These are phyloP conservation scores for Argyresthia goedartella DNA, from an alignment of 2,888 invertebrate species.

Conservation along the genomic window DNA sequence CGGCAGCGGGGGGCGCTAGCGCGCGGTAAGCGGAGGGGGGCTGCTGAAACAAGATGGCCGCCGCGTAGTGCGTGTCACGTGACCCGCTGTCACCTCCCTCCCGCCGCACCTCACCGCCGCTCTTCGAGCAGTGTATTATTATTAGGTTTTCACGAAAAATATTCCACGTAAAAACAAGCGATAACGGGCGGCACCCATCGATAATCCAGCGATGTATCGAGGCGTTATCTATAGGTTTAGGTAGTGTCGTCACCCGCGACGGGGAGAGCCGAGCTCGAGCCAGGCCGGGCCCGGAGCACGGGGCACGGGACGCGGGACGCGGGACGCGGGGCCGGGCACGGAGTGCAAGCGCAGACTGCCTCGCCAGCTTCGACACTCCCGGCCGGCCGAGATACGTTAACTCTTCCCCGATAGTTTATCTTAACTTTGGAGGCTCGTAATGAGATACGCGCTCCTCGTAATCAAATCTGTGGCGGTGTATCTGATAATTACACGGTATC, in stretches of 20 bases:
- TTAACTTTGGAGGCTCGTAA: conserved; percentile 18
- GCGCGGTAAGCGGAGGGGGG: background rate
- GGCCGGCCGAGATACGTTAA: conserved; percentile 13
- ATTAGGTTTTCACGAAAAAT: conserved; percentile 61
- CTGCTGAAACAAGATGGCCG: conserved; percentile 57
- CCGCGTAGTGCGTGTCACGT: conserved; percentile 48
- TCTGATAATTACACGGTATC: conserved; percentile 63
- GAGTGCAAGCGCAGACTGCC: conserved; percentile 3
- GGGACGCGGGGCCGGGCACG: background rate
- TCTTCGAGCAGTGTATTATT: conserved; percentile 12
- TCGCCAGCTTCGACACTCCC: conserved; percentile 8
- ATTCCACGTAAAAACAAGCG: conserved; percentile 57
- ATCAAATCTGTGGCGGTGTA: conserved; percentile 58
- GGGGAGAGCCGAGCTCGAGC: no score
- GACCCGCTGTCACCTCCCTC: conserved; percentile 15
- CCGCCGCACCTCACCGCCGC: background rate
- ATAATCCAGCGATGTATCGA: conserved; percentile 42
- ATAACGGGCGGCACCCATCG: conserved; percentile 60
- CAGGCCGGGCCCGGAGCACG: background rate
- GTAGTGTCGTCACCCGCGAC: no score
- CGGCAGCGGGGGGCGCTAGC: background rate
- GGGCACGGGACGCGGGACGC: background rate
- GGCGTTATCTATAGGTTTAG: conserved; percentile 6
- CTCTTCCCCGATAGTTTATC: conserved; percentile 15
- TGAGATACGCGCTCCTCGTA: conserved; percentile 49